Evolutionary conservation across 2,113 vertebrate species (phyloP).

Genomic region (Carettochelys insculpta): DNA sequence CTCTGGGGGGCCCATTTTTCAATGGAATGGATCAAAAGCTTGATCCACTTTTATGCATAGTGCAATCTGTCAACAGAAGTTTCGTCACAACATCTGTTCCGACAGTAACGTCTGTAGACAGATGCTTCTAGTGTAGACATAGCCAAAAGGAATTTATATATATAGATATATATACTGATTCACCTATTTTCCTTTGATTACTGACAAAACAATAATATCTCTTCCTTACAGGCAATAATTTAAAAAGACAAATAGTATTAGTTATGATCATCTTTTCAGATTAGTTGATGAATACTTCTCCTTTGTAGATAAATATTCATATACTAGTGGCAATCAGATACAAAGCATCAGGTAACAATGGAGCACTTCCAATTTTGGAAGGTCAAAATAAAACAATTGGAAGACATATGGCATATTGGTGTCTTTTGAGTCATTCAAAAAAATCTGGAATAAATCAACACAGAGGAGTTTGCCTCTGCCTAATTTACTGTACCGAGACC

Average conservation of each 20-base stretch:
- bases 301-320: conserved; percentile 8
- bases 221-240: not conserved
- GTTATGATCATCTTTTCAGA: not conserved
- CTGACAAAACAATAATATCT: not conserved
- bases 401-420: not conserved
- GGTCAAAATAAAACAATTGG: not conserved
- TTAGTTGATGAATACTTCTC: not conserved
- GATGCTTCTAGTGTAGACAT: too few species aligned
- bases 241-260: not conserved
- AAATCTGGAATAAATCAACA: not conserved
- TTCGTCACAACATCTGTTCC: too few species aligned
- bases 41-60: too few species aligned
- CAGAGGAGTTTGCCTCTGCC: not conserved
- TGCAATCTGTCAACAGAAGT: too few species aligned
- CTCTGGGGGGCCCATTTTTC: too few species aligned
- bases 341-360: not conserved
- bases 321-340: conserved; percentile 26
- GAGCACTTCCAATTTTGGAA: not conserved
- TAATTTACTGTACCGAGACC: not conserved
- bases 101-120: too few species aligned
- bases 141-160: too few species aligned
- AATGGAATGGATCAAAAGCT: too few species aligned
- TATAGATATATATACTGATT: too few species aligned
- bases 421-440: not conserved
- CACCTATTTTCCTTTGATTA: conserved; percentile 7